Percentiles rank a stretch among this genome's conserved stretches.
Conservation (phyloP, 2,888 invertebrate species). For the Nemotelus nigrinus region DNA sequence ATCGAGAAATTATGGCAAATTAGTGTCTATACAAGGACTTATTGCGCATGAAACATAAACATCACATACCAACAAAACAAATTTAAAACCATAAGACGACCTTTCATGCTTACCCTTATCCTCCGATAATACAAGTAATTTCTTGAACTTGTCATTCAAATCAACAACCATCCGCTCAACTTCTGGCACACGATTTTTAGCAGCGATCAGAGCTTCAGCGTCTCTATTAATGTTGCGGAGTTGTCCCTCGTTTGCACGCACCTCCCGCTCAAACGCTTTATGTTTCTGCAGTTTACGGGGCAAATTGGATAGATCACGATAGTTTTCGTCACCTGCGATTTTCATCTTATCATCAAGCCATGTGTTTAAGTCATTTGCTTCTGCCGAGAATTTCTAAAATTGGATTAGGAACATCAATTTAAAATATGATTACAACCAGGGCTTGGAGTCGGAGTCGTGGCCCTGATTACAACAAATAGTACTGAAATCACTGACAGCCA, state of each 20-base stretch:
- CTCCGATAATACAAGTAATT: slow-evolving; percentile 74
- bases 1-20: background rate
- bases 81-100: too few species aligned
- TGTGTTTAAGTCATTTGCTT: slow-evolving; percentile 86
- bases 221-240: slow-evolving; percentile 85
- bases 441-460: too few species aligned
- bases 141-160: slow-evolving; percentile 82
- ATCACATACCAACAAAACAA: too few species aligned
- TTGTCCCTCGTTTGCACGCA: slow-evolving; percentile 94
- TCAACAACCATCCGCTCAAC: slow-evolving; percentile 75
- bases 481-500: background rate
- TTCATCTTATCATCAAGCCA: slow-evolving; percentile 94
- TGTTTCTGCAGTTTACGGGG: slow-evolving; percentile 95
- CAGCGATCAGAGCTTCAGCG: slow-evolving; percentile 77
- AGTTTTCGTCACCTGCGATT: slow-evolving; percentile 92
- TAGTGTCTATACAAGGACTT: too few species aligned
- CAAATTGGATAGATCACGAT: slow-evolving; percentile 87
- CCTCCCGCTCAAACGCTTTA: slow-evolving; percentile 94
- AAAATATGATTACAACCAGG: background rate
- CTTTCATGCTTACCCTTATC: slow-evolving; percentile 63
- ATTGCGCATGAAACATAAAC: too few species aligned
- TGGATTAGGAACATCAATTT: slow-evolving; percentile 8
- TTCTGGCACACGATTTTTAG: slow-evolving; percentile 75
- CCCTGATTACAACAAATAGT: background rate
- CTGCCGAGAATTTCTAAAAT: slow-evolving; percentile 80